phyloP scores from a whole-genome alignment of 2,113 vertebrate genomes.

The Catharus bicknelli region DNA sequence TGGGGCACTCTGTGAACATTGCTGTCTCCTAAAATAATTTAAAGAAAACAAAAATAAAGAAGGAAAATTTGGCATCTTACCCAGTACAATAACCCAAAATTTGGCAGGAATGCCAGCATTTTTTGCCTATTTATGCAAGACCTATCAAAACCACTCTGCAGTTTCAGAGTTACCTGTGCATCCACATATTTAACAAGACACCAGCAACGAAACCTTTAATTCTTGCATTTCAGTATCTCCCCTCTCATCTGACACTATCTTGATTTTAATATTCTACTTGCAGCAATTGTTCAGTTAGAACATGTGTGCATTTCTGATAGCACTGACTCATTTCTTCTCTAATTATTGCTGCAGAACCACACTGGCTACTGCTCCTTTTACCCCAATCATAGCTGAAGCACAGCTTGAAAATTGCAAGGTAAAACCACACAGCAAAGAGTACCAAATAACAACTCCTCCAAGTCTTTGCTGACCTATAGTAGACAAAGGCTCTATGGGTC shows the following conservation, averaged over 20 bases:
- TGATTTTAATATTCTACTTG: background rate
- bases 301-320: background rate
- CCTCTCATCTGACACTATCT: background rate
- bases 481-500: background rate
- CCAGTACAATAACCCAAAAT: background rate
- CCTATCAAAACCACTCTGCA: background rate
- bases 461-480: background rate
- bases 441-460: background rate
- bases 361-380: background rate
- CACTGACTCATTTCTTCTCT: background rate
- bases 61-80: background rate
- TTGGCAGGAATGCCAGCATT: background rate
- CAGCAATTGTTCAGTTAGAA: background rate
- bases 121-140: background rate
- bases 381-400: background rate
- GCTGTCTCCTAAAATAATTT: background rate
- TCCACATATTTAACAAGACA: background rate
- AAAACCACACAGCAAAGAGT: background rate
- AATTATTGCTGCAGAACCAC: background rate
- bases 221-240: background rate
- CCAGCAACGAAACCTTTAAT: background rate
- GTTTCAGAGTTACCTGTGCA: background rate
- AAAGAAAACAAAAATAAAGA: background rate
- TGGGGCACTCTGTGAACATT: background rate
- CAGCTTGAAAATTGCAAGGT: background rate